Evolutionary conservation across 2,797 vertebrate species (phyloP).

Genomic region (Eulemur coronatus): DNA sequence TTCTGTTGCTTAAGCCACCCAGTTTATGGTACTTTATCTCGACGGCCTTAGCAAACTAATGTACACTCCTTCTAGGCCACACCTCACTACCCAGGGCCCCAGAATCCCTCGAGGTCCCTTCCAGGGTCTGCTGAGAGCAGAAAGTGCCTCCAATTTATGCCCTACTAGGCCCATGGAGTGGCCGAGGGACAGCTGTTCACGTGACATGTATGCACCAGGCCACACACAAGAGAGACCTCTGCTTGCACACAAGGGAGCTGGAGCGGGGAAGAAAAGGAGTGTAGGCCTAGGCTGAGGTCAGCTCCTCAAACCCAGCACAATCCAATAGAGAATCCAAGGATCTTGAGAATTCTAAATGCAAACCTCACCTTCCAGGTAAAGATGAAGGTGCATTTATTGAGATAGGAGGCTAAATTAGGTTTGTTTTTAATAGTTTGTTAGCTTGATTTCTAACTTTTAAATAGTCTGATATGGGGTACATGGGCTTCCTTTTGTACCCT

Average conservation of each 20-base stretch:
- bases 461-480: not conserved
- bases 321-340: not conserved
- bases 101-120: not conserved
- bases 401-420: not conserved
- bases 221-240: not conserved
- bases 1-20: not conserved
- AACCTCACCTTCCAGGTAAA: not conserved
- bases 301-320: not conserved
- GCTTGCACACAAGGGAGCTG: not conserved
- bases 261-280: not conserved
- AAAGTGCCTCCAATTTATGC: not conserved
- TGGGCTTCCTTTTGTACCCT: not conserved
- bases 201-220: not conserved
- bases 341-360: not conserved
- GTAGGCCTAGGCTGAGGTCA: not conserved
- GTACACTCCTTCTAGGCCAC: not conserved
- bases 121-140: not conserved
- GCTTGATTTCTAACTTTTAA: slow-evolving; percentile 39
- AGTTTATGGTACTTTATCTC: not conserved
- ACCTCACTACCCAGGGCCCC: not conserved
- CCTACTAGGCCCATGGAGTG: not conserved
- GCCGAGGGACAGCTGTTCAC: not conserved
- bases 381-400: not conserved
- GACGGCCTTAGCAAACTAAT: not conserved
- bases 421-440: not conserved